These are phyloP conservation scores for Serranus cabrilla DNA, from an alignment of 2,797 vertebrate species.

Conservation along the genomic window DNA sequence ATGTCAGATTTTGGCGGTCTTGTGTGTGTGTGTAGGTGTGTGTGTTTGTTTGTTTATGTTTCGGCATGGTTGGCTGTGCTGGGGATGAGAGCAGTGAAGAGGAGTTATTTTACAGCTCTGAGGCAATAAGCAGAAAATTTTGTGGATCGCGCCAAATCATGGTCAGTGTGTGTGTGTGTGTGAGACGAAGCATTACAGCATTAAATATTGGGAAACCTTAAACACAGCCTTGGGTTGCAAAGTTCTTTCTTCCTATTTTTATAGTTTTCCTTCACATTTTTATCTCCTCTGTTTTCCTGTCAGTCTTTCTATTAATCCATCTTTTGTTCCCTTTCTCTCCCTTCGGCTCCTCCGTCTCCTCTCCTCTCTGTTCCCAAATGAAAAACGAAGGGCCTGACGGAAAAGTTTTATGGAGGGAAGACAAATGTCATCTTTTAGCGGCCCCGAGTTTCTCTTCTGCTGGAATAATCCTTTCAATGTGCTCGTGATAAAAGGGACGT, in stretches of 20 bases:
- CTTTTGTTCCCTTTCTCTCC: constrained; percentile 24
- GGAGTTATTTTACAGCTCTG: constrained; percentile 65
- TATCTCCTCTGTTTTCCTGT: constrained; percentile 23
- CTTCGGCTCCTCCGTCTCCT: constrained; percentile 21
- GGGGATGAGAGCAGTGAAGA: constrained; percentile 61
- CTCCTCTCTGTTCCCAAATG: constrained; percentile 26
- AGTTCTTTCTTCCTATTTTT: not conserved
- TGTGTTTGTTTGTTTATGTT: constrained; percentile 71
- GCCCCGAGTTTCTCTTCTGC: constrained; percentile 27
- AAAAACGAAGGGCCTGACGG: constrained; percentile 32
- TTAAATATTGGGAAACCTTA: not conserved
- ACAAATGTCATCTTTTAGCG: constrained; percentile 49
- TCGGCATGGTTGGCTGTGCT: constrained; percentile 41
- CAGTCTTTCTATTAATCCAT: constrained; percentile 42
- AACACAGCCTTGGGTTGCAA: not conserved
- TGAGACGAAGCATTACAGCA: not conserved
- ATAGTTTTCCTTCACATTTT: not conserved
- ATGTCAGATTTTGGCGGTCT: constrained; percentile 58
- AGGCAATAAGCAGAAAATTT: constrained; percentile 58
- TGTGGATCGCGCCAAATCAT: constrained; percentile 31
- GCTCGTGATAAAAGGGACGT: constrained; percentile 40
- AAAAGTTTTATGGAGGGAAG: constrained; percentile 39
- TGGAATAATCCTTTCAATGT: constrained; percentile 44
- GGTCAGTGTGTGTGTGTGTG: constrained; percentile 10
- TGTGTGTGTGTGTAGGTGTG: constrained; percentile 33